Base-by-base conservation (phyloP, 2,797 vertebrate genomes). In the Botia almorhae region DNA sequence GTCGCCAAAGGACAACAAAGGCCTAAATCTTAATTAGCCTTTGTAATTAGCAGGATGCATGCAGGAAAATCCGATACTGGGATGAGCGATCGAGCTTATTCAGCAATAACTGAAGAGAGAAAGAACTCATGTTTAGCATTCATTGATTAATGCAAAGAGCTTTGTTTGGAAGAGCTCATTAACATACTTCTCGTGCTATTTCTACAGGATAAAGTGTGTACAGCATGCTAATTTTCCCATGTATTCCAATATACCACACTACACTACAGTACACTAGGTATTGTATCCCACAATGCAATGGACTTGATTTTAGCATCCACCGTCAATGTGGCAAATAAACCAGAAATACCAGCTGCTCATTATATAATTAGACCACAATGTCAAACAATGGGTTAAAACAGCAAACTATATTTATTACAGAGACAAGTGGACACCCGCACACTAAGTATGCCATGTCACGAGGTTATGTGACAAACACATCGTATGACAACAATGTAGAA, bases 11-110 rank as follows among this genome's bases (percentile, higher is more conserved):
- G 88, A 88, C 90, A 91, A 89, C 87, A 87, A 80, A 77, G 84
- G 80, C 82, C 86, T 89, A 89, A 83, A 90, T 91, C 89, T 89
- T 90, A 90, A 93, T 92, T 91, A 90, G 88, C 68, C 84, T 69
- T 85, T 87, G 87, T 83, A 84, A 91, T 84, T 80, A 82, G 51
- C 74, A 71, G 64, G 17, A 23, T 1, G 61, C 36, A 63, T 71
- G 76, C 17, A 43, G 69, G 60, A 46, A 72, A 72, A 80, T 55
- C 33, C 48, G 50, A 80, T 73, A 80, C 46, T 19, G 0, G 17
- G 48, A 80, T 16, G 16, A 29, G n/a, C 21, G 69, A 1, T 72
- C 16, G 6, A 29, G 69, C 77, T 65, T 33, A 48, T 29, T 73
- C 77, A 73, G 77, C 69, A 29, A 16, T 46, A 80, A 19, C 72